These are phyloP conservation scores for Aphelinus certus DNA, from an alignment of 1,140 invertebrate genomes.

Conservation along the genomic window DNA sequence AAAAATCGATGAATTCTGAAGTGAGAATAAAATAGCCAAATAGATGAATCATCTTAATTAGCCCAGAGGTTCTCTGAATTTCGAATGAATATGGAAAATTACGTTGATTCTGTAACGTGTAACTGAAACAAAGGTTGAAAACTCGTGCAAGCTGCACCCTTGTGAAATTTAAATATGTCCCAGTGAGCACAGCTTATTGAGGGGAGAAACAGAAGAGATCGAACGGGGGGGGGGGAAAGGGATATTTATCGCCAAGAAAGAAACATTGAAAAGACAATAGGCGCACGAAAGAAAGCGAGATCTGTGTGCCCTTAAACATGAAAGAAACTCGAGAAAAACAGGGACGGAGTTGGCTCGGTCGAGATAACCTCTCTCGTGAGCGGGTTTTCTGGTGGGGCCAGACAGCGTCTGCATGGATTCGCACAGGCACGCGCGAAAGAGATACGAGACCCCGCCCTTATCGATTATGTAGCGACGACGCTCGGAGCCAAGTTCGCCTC, in stretches of 20 bases:
- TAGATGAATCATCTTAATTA: neutral
- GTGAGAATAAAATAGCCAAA: neutral
- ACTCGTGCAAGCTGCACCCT: neutral
- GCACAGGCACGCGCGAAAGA: neutral
- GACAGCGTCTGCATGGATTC: neutral
- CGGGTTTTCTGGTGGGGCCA: no score
- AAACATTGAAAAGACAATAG: no score
- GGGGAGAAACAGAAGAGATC: no score
- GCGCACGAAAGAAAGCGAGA: neutral
- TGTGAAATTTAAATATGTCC: neutral
- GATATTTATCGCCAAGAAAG: no score
- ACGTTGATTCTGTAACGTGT: no score
- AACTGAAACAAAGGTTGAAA: neutral
- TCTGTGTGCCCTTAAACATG: constrained; percentile 10
- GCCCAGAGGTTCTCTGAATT: no score
- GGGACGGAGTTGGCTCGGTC: neutral
- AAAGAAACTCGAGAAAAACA: constrained; percentile 5
- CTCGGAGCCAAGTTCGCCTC: no score
- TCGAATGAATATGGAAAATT: no score
- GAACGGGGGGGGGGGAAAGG: no score
- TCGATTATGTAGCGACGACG: constrained; percentile 12
- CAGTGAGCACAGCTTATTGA: no score
- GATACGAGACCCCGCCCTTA: constrained; percentile 26
- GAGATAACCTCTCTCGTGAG: neutral
- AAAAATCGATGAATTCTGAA: neutral